Base-by-base conservation (phyloP, 1,140 invertebrate genomes). In the Geopemphigus sp. region DNA sequence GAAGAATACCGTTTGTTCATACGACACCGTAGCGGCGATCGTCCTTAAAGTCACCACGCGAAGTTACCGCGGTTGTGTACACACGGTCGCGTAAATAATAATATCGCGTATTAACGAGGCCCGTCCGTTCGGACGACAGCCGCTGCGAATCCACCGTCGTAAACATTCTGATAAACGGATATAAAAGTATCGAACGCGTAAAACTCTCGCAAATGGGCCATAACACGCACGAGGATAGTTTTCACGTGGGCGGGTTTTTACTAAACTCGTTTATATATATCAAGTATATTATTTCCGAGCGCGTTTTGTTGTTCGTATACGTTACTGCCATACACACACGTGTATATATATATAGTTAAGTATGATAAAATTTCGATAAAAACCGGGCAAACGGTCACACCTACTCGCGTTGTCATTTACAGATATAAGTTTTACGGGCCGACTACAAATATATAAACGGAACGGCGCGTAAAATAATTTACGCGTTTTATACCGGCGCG, bases 341-440 rank as follows among this genome's bases (percentile, higher is more conserved):
- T 39, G 32, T 39, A 8, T 39, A 8, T 39, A 8, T 39, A 8
- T 39, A 8, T 39, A 39, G 32, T 4, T 17, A 64, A 1, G 29
- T 29, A 6, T 26, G 19, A 2, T 64, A 39, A 64, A 64, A 26
- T 64, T 68, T 47, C 5, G 6, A 14, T 15, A 47, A 68, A 14
- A 47, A 70, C 15, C 22, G 26, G 17, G 17, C 17, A 29, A 29
- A 72, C 54, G 47, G 19, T 72, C 29, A 24, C 8, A 24, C 47
- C 47, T 26, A 59, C 68, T 53, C 26, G 22, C 50, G 22, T 50
- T 53, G 68, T 70, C 47, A 29, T 70, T 53, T 53, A 50, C 68
- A 70, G 68, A 70, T 70, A 29, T 53, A 54, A 54, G 68, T 70
- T 70, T 70, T 29, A 29, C 11, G 47, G 24, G 24, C n/a, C n/a